phyloP scores from a whole-genome alignment of 2,888 invertebrate genomes.

The Opisthograptis luteolata region DNA sequence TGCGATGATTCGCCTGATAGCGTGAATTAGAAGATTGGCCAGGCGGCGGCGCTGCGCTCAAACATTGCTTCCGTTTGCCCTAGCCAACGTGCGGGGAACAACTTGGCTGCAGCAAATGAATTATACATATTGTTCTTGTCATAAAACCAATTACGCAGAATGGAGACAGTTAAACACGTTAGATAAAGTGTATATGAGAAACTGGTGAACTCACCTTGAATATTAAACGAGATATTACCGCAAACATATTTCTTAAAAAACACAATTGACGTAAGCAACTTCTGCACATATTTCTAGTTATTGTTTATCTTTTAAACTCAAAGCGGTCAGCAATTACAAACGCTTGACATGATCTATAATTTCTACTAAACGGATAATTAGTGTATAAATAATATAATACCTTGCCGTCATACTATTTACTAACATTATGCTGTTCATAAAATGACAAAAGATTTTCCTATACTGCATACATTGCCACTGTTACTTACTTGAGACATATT shows the following conservation, averaged over 20 bases:
- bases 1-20: conserved; percentile 54
- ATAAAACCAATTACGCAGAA: not conserved
- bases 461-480: conserved; percentile 28
- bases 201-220: conserved; percentile 6
- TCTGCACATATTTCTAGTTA: conserved; percentile 3
- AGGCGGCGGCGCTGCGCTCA: conserved; percentile 39
- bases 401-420: not conserved
- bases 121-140: not conserved
- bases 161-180: too few relatives aligned
- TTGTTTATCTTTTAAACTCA: conserved; percentile 6
- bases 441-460: not conserved
- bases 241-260: conserved; percentile 7
- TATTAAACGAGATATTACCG: conserved; percentile 12
- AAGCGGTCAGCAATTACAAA: not conserved
- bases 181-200: not conserved
- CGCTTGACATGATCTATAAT: not conserved
- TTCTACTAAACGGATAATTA: not conserved
- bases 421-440: not conserved
- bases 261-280: conserved; percentile 6
- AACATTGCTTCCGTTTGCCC: conserved; percentile 49
- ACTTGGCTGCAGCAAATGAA: not conserved
- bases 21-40: conserved; percentile 67
- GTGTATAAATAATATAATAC: not conserved
- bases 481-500: conserved; percentile 54
- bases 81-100: conserved; percentile 13